Evolutionary conservation across 1,140 invertebrate genomes (phyloP), one percentile per base, ranked within the genome.

Genomic region (Hypsibius dujardini): DNA sequence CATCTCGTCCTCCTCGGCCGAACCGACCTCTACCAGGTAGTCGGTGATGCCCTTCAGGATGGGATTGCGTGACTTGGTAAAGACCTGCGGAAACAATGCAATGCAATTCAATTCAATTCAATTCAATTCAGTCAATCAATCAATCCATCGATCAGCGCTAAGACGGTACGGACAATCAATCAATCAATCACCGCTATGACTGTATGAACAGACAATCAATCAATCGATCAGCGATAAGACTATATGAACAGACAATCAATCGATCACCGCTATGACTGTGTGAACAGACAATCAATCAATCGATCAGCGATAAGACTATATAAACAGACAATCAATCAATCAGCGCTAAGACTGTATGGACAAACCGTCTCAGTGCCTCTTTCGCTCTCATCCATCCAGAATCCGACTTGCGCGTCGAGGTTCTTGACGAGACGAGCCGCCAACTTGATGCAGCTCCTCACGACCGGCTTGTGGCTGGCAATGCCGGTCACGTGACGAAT

Each of bases 21-120:
- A 94, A 0, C 92, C 92, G 83, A 98, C 95, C 79, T 99, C 95
- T 72, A 99, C 97, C 28, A 98, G 80, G 80, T 94, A 97, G 78
- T 98, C 94, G 0, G 93, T 96, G 71, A 98, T 97, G 77, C 96
- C 97, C 76, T 93, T 89, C 72, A 98, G 81, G 12, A 98, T 87
- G 1, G 95, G 95, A 82, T 98, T 98, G 74, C 88, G 89, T 0
- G 92, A 93, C 46, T 88, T 73, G 7, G 78, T 88, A 80, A 90
- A 90, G 46, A 56, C 74, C 70, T 80, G 72, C 46, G 77, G 70
- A 1, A 46, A 45, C 15, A 15, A 70, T 15, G 42, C 12, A 7
- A 67, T 67, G 28, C 28, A 28, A 28, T 28, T 67, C 62, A 67
- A 67, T 7, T 42, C 42, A 67, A 56, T 56, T 7, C 50, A 56